A percentile compares a stretch with the other conserved stretches of the same genome.
phyloP scores from a whole-genome alignment of 2,113 vertebrate genomes.

The Pao palembangensis region DNA sequence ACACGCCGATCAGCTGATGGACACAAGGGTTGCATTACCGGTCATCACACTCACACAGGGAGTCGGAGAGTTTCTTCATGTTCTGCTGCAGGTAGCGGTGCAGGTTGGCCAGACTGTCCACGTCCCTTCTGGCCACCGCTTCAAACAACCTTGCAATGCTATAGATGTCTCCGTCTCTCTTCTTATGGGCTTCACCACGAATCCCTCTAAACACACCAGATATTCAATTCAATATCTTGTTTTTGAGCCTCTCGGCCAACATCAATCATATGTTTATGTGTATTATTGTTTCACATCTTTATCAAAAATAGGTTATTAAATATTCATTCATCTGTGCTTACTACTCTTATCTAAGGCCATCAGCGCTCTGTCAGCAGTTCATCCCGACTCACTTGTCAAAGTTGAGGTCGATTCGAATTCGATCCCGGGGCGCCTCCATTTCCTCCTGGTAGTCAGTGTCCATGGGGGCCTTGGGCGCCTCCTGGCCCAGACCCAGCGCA shows the following conservation, averaged over 20 bases:
- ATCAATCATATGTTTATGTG: no score
- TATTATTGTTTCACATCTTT: no score
- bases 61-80: constrained; percentile 83
- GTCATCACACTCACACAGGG: constrained; percentile 78
- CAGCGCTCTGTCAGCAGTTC: neutral
- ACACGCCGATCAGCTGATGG: no score
- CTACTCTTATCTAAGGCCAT: no score
- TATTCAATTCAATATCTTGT: neutral
- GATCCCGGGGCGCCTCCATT: constrained; percentile 51
- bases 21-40: no score
- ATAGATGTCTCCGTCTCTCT: constrained; percentile 40
- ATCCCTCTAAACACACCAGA: constrained; percentile 37
- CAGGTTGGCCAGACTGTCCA: constrained; percentile 77
- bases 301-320: no score
- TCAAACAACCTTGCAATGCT: constrained; percentile 78
- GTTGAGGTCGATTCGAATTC: constrained; percentile 77
- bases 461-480: constrained; percentile 76
- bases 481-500: constrained; percentile 65
- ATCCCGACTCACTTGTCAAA: constrained; percentile 70
- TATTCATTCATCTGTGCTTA: no score
- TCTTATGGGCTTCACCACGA: constrained; percentile 57
- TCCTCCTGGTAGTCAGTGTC: constrained; percentile 84
- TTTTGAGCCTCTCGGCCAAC: neutral
- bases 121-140: constrained; percentile 81
- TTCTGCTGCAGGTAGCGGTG: constrained; percentile 78